Base-by-base conservation (phyloP, 2,888 invertebrate genomes). In the Acanthococcus lagerstroemiae region DNA sequence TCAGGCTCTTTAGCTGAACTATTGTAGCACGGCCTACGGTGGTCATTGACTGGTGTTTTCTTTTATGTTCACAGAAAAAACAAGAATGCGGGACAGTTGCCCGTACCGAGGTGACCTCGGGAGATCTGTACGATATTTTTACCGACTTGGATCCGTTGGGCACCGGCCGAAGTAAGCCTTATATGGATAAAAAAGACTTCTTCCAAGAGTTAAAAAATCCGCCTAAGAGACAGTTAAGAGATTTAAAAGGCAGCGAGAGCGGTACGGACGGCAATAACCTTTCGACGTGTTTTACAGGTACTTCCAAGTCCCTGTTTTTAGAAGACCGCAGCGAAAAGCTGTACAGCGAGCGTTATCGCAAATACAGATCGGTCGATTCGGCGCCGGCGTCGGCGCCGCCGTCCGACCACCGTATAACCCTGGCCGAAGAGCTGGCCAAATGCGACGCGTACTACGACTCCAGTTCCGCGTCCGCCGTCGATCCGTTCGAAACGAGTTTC, bases 141-240 rank as follows among this genome's bases (percentile, higher is more conserved):
- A 91, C 90, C 71, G 93, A 94, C 77, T 81, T 94, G 78, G 93
- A 94, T 82, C 94, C 94, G 69, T 81, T 93, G 76, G 93, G 93
- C 75, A 92, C 90, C 72, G 91, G 92, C 75, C 84, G 88, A 78
- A 89, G 87, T 78, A 89, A 88, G 79, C 93, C 93, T 70, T 94
- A 92, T 80, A 85, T 93, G 75, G 93, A 94, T 82, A 91, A 91
- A 80, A 93, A 93, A 82, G 90, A 91, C 80, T 94, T 94, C 82
- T 94, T 94, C 82, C 90, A 92, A 81, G 91, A 93, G 78, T 82
- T 93, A 75, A 93, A 93, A 81, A 92, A 93, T 79, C 93, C 93
- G 72, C 91, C 92, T 72, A 91, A 92, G 80, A 91, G 90, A 80
- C 88, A 89, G 70, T 83, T 93, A 73, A 91, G 92, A 80, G 93